phyloP scores from a whole-genome alignment of 2,888 invertebrate genomes.

The Eilema depressum region DNA sequence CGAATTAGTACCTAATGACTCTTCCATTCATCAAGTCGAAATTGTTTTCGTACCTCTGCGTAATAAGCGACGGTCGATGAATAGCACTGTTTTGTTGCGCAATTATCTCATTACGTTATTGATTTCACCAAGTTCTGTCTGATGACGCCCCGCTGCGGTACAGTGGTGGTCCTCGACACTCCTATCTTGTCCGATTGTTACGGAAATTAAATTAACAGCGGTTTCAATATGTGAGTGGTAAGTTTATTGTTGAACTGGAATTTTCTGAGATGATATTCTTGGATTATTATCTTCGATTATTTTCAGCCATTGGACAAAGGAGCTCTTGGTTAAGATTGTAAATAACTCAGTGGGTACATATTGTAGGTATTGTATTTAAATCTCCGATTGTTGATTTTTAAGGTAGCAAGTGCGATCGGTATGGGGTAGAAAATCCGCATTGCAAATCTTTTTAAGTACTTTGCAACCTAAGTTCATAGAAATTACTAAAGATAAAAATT shows the following conservation, averaged over 20 bases:
- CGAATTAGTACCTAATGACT: slow-evolving; percentile 17
- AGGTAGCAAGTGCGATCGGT: not conserved
- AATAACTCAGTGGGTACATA: too few relatives aligned
- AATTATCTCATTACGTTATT: slow-evolving; percentile 84
- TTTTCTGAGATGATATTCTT: too few relatives aligned
- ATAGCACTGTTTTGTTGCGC: slow-evolving; percentile 71
- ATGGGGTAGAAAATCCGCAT: not conserved
- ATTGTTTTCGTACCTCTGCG: slow-evolving; percentile 60
- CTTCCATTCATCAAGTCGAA: slow-evolving; percentile 51
- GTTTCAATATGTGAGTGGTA: slow-evolving; percentile 12
- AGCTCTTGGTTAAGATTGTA: too few relatives aligned
- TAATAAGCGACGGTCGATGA: slow-evolving; percentile 57
- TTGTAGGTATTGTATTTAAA: not conserved
- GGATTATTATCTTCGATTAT: too few relatives aligned
- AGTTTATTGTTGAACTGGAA: slow-evolving; percentile 3
- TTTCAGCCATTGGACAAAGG: not conserved
- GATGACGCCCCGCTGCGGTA: slow-evolving; percentile 72
- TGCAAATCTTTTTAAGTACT: not conserved
- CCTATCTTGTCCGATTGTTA: slow-evolving; percentile 27
- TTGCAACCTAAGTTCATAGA: too few relatives aligned
- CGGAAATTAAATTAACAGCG: slow-evolving; percentile 26
- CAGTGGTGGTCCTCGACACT: slow-evolving; percentile 50
- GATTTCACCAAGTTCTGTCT: slow-evolving; percentile 80
- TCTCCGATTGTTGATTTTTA: too few relatives aligned
- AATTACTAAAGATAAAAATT: too few relatives aligned